Conservation (phyloP, 35 echinoderm and acorn worm genomes). For the Holothuria glaberrima region DNA sequence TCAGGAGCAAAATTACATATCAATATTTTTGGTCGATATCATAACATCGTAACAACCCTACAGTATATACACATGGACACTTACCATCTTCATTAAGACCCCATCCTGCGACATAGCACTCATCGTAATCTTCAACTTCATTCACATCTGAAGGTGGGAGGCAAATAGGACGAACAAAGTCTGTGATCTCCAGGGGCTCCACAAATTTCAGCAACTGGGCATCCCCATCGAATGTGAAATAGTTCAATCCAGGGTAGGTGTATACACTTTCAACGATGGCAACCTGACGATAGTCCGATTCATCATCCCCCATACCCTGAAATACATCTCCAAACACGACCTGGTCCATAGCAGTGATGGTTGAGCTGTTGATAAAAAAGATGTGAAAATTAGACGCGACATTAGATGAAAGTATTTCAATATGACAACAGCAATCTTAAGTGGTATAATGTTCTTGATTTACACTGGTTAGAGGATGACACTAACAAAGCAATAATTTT, state of each 20-base stretch:
- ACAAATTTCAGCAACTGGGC: slow-evolving; percentile 9
- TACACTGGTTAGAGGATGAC: too few relatives aligned
- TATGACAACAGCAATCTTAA: too few relatives aligned
- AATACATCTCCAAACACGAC: slow-evolving; percentile 22
- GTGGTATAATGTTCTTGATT: too few relatives aligned
- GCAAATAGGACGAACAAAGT: slow-evolving; percentile 32
- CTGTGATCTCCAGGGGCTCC: slow-evolving; percentile 27
- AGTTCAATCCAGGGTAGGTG: slow-evolving; percentile 4
- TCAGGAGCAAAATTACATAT: too few relatives aligned
- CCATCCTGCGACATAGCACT: slow-evolving; percentile 21
- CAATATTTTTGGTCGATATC: too few relatives aligned
- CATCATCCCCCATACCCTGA: neutral
- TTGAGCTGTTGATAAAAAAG: neutral
- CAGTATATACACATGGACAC: neutral
- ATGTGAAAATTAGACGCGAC: too few relatives aligned
- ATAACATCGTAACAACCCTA: too few relatives aligned
- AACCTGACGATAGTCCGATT: neutral
- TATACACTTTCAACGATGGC: neutral
- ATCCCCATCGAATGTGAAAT: neutral
- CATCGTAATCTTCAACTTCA: slow-evolving; percentile 23
- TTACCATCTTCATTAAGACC: slow-evolving; percentile 27
- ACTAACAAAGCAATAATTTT: too few relatives aligned
- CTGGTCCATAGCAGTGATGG: neutral
- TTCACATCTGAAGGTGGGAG: slow-evolving; percentile 2
- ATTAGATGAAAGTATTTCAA: too few relatives aligned